Evolutionary conservation across 2,888 invertebrate species (phyloP).

Genomic region (Leucoma salicis): DNA sequence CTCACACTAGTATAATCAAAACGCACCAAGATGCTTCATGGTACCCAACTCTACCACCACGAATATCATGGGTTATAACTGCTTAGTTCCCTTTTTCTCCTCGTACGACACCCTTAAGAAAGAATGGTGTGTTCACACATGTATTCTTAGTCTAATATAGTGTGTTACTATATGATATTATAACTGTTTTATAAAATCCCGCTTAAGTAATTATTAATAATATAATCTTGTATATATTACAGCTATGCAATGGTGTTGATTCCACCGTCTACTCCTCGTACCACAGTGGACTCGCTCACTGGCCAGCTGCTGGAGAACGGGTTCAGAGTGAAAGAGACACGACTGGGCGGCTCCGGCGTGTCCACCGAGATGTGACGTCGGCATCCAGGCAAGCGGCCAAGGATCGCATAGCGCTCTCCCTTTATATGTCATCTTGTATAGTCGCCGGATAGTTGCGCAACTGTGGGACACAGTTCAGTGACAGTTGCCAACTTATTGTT

Average conservation of each 20-base stretch:
- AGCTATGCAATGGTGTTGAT: conserved; percentile 72
- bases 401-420: conserved; percentile 23
- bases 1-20: too few relatives aligned
- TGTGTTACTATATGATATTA: too few relatives aligned
- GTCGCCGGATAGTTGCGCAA: conserved; percentile 3
- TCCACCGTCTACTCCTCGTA: conserved; percentile 60
- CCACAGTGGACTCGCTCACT: conserved; percentile 59
- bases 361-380: conserved; percentile 66
- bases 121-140: too few relatives aligned
- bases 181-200: too few relatives aligned
- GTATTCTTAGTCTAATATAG: too few relatives aligned
- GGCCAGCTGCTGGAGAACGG: conserved; percentile 71
- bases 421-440: conserved; percentile 19
- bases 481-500: conserved; percentile 3
- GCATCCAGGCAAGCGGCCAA: conserved; percentile 33
- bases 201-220: too few relatives aligned
- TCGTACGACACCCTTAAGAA: not conserved
- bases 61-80: too few relatives aligned
- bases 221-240: conserved; percentile 45
- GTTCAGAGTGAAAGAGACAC: conserved; percentile 79
- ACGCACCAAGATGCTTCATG: too few relatives aligned
- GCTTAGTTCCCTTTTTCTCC: too few relatives aligned
- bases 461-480: conserved; percentile 3
- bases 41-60: too few relatives aligned
- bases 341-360: conserved; percentile 84